These are phyloP conservation scores for Arctopsyche grandis DNA, from an alignment of 1,140 invertebrate genomes.

Conservation along the genomic window DNA sequence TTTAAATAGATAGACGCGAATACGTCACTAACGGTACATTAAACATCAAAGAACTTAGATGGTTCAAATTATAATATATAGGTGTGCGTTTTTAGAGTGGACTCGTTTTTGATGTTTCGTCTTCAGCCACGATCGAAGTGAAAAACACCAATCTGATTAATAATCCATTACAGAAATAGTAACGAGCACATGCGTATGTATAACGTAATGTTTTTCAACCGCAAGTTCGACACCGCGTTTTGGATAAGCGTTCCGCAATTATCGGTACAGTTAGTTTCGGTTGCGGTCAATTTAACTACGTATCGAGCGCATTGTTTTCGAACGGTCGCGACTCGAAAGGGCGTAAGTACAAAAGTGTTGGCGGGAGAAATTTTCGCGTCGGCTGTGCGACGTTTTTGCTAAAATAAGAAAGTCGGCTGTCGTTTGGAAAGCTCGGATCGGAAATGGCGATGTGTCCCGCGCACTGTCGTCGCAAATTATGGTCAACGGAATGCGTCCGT, in stretches of 20 bases:
- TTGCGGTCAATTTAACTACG: constrained; percentile 1
- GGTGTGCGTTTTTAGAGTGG: not conserved
- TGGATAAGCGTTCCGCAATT: not conserved
- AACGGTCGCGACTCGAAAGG: no score
- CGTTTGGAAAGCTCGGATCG: constrained; percentile 12
- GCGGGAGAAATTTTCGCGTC: no score
- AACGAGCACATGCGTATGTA: not conserved
- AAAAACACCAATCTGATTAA: no score
- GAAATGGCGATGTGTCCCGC: constrained; percentile 8
- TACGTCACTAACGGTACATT: not conserved
- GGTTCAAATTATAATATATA: not conserved
- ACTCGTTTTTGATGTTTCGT: not conserved
- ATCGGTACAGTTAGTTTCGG: not conserved
- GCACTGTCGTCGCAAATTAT: not conserved
- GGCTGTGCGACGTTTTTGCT: not conserved
- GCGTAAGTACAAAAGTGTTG: no score
- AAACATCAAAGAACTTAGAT: not conserved
- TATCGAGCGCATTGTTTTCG: not conserved
- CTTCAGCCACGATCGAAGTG: no score
- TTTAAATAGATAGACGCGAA: not conserved
- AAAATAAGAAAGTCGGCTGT: constrained; percentile 6
- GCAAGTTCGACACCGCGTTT: not conserved
- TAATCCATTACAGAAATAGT: not conserved
- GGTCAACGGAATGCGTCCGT: constrained; percentile 20
- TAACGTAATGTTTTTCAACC: not conserved